phyloP scores from a whole-genome alignment of 1,140 invertebrate species.

The Conus ventricosus region DNA sequence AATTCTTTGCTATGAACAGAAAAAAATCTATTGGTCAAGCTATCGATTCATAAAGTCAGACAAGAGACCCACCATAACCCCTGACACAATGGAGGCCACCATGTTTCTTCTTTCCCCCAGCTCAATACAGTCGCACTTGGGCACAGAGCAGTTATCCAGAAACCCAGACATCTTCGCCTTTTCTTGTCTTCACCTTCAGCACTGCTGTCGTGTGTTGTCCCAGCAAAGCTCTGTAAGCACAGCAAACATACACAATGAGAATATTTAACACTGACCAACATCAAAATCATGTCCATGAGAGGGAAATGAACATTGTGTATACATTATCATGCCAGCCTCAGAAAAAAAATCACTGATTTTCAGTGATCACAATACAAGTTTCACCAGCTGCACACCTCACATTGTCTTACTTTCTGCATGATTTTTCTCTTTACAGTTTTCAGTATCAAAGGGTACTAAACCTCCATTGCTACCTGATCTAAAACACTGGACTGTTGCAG shows the following conservation, averaged over 20 bases:
- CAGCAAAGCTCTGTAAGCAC: neutral
- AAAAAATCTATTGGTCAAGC: too few relatives aligned
- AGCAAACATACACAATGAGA: neutral
- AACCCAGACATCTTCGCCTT: conserved; percentile 73
- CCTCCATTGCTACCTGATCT: too few relatives aligned
- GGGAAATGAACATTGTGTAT: neutral
- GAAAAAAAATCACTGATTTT: neutral
- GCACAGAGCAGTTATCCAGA: conserved; percentile 74
- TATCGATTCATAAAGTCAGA: too few relatives aligned
- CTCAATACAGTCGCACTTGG: conserved; percentile 74
- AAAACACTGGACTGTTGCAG: too few relatives aligned
- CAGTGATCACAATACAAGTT: too few relatives aligned
- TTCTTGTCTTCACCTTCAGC: neutral
- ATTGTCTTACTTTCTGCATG: too few relatives aligned
- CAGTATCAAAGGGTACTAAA: too few relatives aligned
- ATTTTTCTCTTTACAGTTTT: too few relatives aligned
- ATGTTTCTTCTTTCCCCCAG: conserved; percentile 85
- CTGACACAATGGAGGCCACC: conserved; percentile 87
- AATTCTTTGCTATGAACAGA: too few relatives aligned
- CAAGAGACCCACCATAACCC: conserved; percentile 82
- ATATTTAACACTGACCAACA: neutral
- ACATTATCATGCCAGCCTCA: neutral
- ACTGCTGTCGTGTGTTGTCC: neutral
- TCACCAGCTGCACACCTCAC: too few relatives aligned
- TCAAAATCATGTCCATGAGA: neutral